These are phyloP conservation scores for Idaea straminata DNA, from an alignment of 2,888 invertebrate genomes.

Conservation along the genomic window DNA sequence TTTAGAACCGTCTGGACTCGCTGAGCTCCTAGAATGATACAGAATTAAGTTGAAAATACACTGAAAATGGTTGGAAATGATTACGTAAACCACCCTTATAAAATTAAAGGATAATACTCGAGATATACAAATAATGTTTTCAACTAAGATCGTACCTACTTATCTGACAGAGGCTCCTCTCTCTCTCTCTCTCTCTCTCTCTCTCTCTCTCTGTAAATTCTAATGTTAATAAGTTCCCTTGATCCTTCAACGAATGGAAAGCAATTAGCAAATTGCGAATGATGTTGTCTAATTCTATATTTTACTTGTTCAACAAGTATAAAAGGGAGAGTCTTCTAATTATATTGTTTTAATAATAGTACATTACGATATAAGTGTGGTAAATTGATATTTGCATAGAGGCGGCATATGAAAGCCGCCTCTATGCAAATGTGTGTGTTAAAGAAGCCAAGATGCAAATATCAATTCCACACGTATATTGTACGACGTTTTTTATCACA, in stretches of 20 bases:
- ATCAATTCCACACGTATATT: too few relatives aligned
- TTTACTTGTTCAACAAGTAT: neutral
- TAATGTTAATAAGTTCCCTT: neutral
- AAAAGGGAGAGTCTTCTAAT: neutral
- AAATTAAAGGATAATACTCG: neutral
- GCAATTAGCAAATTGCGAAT: neutral
- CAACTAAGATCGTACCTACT: neutral
- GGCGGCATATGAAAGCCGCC: too few relatives aligned
- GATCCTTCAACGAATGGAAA: neutral
- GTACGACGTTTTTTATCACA: too few relatives aligned
- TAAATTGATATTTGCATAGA: too few relatives aligned
- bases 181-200: too few relatives aligned
- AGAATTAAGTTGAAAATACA: neutral
- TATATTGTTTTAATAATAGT: neutral
- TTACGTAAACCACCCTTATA: neutral
- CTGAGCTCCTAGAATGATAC: too few relatives aligned
- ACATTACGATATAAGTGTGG: too few relatives aligned
- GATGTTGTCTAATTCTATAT: neutral
- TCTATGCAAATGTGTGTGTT: too few relatives aligned
- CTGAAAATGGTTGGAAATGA: neutral
- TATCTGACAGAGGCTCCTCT: neutral
- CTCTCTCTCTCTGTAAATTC: neutral
- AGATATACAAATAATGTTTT: neutral
- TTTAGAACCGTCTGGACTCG: too few relatives aligned
- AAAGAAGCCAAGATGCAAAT: too few relatives aligned